phyloP scores from a whole-genome alignment of 1,140 invertebrate species.

The Coboldia fuscipes region DNA sequence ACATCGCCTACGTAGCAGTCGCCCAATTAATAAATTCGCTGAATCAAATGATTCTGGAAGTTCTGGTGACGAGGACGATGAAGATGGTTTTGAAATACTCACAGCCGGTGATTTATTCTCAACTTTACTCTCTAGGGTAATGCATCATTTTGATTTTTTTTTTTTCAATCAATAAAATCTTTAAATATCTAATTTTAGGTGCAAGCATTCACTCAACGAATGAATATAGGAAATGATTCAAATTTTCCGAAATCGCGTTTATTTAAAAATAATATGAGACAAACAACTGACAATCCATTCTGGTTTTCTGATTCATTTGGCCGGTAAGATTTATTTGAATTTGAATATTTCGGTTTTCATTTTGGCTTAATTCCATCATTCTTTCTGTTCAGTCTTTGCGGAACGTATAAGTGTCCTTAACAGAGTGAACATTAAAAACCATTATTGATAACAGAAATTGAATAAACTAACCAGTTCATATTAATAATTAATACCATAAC shows the following conservation, averaged over 20 bases:
- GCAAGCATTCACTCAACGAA: conserved; percentile 58
- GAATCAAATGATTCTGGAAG: conserved; percentile 61
- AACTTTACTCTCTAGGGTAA: conserved; percentile 58
- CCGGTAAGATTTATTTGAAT: conserved; percentile 9
- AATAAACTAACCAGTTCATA: too few species aligned
- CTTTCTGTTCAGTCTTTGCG: too few species aligned
- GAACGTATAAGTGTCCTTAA: too few species aligned
- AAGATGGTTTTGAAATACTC: conserved; percentile 72
- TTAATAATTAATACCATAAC: too few species aligned
- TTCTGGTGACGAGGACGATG: conserved; percentile 70
- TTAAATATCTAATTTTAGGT: conserved; percentile 26
- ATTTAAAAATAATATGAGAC: conserved; percentile 15
- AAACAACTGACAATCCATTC: conserved; percentile 18
- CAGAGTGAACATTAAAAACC: too few species aligned
- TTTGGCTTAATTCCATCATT: too few species aligned
- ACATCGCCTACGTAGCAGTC: conserved; percentile 51
- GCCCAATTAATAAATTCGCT: conserved; percentile 39
- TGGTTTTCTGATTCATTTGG: conserved; percentile 17
- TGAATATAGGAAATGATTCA: conserved; percentile 55
- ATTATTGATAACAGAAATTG: too few species aligned
- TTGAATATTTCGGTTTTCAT: too few species aligned
- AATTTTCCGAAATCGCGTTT: conserved; percentile 18
- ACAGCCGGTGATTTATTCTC: conserved; percentile 81
- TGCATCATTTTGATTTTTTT: conserved; percentile 3
- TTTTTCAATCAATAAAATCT: conserved; percentile 1